Evolutionary conservation across 2,888 invertebrate species (phyloP), one percentile per base, ranked within the genome.

Genomic region (Trissoscelio sp.): DNA sequence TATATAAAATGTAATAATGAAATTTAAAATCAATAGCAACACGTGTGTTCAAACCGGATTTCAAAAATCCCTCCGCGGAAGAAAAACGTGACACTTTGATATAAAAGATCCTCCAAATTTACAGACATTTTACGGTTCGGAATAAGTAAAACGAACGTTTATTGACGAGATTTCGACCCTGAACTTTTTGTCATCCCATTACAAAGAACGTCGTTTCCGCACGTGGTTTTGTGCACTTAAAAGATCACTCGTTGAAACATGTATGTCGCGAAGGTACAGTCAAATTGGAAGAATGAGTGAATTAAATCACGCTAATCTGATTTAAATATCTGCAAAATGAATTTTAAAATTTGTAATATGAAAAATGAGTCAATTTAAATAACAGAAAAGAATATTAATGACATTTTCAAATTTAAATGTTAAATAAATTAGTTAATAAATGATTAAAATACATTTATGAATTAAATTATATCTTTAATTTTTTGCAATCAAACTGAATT

Each of bases 131-230:
- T 42, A 55, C 53, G 2, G 31, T 31, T 12, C 5, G 44, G 18
- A 12, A 69, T 31, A 51, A 69, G 55, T 69, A 14, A 69, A 44
- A 34, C 34, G 34, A 22, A 34, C 69, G 34, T 70, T 57, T 57
- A 58, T 70, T 48, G 69, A 58, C 34, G 57, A 18, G 20, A 20
- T 12, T 34, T 31, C 37, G 37, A 48, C 69, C 69, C 58, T 70
- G 69, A 70, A 70, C 69, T 70, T 70, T 70, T 70, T 57, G 57
- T 37, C 46, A 37, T 58, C 48, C 34, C 20, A 58, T 46, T 48
- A 70, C 34, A 58, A 70, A 58, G 67, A 55, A 42, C 57, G 22
- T 31, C 37, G 24, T 31, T 34, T 48, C 57, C 37, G 42, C 57
- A 58, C 69, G 46, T 58, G 69, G 31, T 58, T 58, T 37, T 57